Evolutionary conservation across 2,113 vertebrate species (phyloP).

Genomic region (Passer domesticus): DNA sequence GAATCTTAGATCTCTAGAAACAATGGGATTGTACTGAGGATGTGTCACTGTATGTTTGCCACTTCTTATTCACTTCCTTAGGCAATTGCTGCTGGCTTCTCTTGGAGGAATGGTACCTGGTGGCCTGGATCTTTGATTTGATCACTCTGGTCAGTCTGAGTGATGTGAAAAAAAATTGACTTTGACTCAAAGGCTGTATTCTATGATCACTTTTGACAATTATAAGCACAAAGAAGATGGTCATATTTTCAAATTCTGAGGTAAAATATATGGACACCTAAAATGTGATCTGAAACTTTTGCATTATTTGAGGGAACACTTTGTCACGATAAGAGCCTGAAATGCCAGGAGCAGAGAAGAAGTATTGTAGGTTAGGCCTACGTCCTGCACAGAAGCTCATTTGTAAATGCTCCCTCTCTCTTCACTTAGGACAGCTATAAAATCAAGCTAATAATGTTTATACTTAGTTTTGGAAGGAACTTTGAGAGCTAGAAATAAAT

Average conservation of each 20-base stretch:
- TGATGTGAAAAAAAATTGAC: neutral
- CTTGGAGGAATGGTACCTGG: neutral
- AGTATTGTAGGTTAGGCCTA: neutral
- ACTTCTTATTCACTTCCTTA: neutral
- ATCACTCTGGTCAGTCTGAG: neutral
- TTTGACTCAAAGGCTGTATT: neutral
- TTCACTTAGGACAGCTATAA: conserved; percentile 15
- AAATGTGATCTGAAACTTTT: neutral
- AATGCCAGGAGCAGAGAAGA: neutral
- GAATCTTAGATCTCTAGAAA: neutral
- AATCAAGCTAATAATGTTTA: conserved; percentile 38
- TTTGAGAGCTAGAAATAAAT: conserved; percentile 21
- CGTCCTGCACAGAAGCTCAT: neutral
- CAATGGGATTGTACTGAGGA: neutral
- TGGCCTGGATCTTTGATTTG: neutral
- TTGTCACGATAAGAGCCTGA: neutral
- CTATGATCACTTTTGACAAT: neutral
- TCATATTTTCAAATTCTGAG: neutral
- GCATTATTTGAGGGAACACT: neutral
- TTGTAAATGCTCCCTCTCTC: neutral
- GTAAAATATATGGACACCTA: neutral
- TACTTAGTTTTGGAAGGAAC: conserved; percentile 28
- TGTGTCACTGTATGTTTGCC: neutral
- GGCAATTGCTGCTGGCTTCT: neutral
- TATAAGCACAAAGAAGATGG: neutral